Evolutionary conservation across 2,888 invertebrate species (phyloP).

Genomic region (Aspidiotus rigidus): DNA sequence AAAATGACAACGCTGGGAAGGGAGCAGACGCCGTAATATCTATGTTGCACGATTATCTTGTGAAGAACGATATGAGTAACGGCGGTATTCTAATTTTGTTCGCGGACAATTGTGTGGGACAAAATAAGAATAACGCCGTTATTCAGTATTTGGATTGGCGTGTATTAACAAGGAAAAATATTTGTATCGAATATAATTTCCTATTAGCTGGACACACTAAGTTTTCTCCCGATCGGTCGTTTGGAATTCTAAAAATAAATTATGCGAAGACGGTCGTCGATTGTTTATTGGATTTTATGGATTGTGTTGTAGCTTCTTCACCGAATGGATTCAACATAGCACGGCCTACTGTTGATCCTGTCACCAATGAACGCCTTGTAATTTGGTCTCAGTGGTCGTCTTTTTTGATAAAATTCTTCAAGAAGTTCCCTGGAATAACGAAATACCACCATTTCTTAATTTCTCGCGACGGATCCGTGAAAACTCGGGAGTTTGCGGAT

Average conservation of each 20-base stretch:
- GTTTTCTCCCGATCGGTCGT: constrained; percentile 7
- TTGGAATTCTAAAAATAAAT: background rate
- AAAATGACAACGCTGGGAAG: background rate
- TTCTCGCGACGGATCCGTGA: too few relatives aligned
- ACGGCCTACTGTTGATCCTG: background rate
- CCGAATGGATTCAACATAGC: background rate
- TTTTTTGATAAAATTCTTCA: background rate
- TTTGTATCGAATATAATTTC: background rate
- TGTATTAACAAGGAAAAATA: background rate
- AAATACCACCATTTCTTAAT: constrained; percentile 1
- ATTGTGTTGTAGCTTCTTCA: background rate
- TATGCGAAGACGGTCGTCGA: constrained; percentile 9
- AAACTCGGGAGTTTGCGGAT: too few relatives aligned
- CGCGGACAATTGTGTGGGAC: background rate
- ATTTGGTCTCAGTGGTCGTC: constrained; percentile 2
- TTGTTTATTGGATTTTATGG: background rate
- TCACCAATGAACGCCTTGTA: background rate
- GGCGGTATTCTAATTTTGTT: background rate
- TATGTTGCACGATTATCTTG: constrained; percentile 2
- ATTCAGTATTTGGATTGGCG: background rate
- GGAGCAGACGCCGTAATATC: constrained; percentile 2
- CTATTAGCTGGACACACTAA: background rate
- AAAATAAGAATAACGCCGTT: constrained; percentile 1
- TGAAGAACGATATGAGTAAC: background rate
- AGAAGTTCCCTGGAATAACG: background rate